Conservation (phyloP, 1,140 invertebrate genomes). For the Delia radicum region DNA sequence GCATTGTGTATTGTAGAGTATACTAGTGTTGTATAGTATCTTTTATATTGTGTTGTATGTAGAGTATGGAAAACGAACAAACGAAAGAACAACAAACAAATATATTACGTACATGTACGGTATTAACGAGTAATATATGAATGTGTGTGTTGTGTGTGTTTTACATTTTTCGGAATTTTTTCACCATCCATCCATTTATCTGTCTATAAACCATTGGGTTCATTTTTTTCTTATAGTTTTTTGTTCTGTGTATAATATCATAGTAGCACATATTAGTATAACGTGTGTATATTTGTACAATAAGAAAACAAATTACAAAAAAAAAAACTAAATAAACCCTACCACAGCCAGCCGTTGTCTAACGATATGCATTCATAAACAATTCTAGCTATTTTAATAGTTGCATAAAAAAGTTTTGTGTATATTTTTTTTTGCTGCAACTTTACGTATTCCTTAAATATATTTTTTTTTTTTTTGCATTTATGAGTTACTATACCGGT, state of each 20-base stretch:
- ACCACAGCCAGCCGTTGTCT: no score
- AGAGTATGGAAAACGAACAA: neutral
- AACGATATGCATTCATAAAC: no score
- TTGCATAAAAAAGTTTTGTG: no score
- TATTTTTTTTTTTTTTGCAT: no score
- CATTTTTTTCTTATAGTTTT: neutral
- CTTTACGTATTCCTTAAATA: no score
- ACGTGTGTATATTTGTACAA: no score
- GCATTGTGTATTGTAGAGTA: neutral
- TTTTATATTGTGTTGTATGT: neutral
- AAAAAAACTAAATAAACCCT: no score
- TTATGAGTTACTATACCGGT: no score
- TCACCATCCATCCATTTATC: neutral
- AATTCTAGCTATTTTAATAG: no score
- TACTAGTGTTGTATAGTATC: neutral
- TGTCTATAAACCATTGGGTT: neutral
- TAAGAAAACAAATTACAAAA: no score
- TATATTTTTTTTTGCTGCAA: no score
- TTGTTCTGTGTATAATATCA: neutral
- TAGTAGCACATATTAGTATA: neutral
- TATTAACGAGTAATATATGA: no score
- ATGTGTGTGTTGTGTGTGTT: neutral
- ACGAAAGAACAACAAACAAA: neutral
- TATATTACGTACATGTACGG: neutral
- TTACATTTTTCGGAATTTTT: neutral